Conservation (phyloP, 2,888 invertebrate species). For the Sialis lutaria region DNA sequence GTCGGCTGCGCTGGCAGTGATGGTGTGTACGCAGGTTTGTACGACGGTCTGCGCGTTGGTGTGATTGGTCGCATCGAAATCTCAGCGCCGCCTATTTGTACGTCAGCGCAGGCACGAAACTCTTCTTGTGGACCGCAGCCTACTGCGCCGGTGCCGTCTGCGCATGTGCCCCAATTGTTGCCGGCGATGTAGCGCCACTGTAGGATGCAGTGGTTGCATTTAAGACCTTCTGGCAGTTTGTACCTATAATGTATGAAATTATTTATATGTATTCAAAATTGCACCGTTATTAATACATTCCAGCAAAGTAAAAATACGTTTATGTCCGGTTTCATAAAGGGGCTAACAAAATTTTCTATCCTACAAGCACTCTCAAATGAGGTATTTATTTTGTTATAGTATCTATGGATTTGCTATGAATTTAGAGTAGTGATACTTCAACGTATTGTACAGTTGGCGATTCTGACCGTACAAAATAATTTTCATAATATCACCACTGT, state of each 20-base stretch:
- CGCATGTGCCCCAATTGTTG: conserved; percentile 68
- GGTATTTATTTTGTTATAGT: too few species aligned
- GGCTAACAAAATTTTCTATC: too few species aligned
- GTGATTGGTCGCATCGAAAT: conserved; percentile 29
- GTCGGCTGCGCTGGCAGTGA: conserved; percentile 13
- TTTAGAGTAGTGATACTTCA: too few species aligned
- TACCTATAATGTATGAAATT: conserved; percentile 10
- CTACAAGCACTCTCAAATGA: too few species aligned
- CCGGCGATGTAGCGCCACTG: conserved; percentile 83
- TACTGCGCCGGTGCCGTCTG: conserved; percentile 55
- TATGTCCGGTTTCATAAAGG: too few species aligned
- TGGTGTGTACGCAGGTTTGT: conserved; percentile 18
- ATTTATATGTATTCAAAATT: too few species aligned
- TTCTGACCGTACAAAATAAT: too few species aligned
- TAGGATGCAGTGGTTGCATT: conserved; percentile 66
- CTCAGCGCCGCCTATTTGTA: conserved; percentile 44
- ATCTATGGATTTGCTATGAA: too few species aligned
- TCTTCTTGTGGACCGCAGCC: conserved; percentile 84
- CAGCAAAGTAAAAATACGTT: too few species aligned
- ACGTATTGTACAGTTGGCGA: too few species aligned
- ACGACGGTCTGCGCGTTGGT: conserved; percentile 26
- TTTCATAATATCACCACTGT: too few species aligned
- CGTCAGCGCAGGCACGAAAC: conserved; percentile 71
- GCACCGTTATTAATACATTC: too few species aligned
- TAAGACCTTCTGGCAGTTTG: conserved; percentile 36